Evolutionary conservation across 2,888 invertebrate genomes (phyloP).

Genomic region (Pelosia muscerda): DNA sequence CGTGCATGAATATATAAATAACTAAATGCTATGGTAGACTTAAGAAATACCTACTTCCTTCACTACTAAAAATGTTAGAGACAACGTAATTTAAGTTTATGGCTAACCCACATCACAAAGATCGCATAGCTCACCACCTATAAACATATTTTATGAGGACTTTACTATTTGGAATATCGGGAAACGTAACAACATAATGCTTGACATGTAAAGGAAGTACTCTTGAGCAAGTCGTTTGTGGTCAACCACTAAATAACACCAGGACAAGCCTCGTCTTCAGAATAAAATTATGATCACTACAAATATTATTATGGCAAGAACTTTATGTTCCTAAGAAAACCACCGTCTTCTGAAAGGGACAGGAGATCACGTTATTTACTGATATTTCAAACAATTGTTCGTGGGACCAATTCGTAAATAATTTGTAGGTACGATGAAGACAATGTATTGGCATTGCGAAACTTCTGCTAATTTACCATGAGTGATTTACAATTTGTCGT

Average conservation of each 20-base stretch:
- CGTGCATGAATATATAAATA: background rate
- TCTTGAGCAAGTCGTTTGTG: constrained; percentile 66
- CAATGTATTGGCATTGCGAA: constrained; percentile 61
- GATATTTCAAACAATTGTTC: background rate
- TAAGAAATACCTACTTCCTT: background rate
- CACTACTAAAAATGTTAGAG: background rate
- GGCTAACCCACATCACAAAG: constrained; percentile 25
- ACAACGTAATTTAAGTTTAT: constrained; percentile 13
- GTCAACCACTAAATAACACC: constrained; percentile 71
- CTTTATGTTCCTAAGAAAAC: constrained; percentile 61
- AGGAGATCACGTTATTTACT: constrained; percentile 40
- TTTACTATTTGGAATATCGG: constrained; percentile 40
- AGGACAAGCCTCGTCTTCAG: constrained; percentile 56
- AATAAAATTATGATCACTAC: constrained; percentile 64
- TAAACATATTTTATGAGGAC: constrained; percentile 46
- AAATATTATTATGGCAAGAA: constrained; percentile 59
- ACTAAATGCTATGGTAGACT: background rate
- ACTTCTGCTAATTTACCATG: constrained; percentile 60
- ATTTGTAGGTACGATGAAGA: constrained; percentile 57
- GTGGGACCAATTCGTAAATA: background rate
- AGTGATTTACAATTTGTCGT: constrained; percentile 72
- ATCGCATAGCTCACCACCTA: constrained; percentile 21
- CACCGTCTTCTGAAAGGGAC: constrained; percentile 55
- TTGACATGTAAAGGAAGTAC: constrained; percentile 67
- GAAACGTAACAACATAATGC: constrained; percentile 51